Conservation (phyloP, 2,113 vertebrate species). For the Aepyceros melampus region DNA sequence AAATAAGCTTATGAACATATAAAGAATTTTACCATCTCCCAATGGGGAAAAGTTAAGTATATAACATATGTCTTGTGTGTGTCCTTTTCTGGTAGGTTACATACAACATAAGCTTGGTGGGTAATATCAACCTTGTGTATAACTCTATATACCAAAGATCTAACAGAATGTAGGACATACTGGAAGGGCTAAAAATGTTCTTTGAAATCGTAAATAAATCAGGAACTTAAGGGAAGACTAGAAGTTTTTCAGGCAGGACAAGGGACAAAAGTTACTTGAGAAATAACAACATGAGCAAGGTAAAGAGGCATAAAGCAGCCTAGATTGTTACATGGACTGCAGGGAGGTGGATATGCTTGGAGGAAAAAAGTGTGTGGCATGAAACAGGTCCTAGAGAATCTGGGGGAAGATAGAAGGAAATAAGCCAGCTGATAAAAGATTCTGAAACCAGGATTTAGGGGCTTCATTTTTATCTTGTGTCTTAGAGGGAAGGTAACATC, state of each 20-base stretch:
- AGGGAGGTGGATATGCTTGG: background rate
- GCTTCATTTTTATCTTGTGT: background rate
- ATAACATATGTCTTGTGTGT: background rate
- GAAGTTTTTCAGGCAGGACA: background rate
- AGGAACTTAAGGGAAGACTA: background rate
- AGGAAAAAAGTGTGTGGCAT: background rate
- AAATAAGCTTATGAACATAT: background rate
- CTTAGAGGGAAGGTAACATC: background rate
- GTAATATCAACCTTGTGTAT: background rate
- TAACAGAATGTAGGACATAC: background rate
- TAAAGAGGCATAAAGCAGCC: background rate
- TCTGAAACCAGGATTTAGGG: background rate
- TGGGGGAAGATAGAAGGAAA: background rate
- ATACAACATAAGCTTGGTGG: background rate
- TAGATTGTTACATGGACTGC: background rate
- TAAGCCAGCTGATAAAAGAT: background rate
- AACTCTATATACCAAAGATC: background rate
- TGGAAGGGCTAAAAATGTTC: background rate
- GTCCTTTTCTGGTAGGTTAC: background rate
- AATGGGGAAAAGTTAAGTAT: background rate
- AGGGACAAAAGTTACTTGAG: background rate
- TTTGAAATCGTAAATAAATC: background rate
- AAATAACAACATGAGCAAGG: background rate
- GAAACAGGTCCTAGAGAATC: background rate
- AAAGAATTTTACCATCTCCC: background rate